Percentiles rank a stretch among this genome's conserved stretches.
Conservation (phyloP, 2,888 invertebrate genomes). For the Nephrotoma guestfalica region DNA sequence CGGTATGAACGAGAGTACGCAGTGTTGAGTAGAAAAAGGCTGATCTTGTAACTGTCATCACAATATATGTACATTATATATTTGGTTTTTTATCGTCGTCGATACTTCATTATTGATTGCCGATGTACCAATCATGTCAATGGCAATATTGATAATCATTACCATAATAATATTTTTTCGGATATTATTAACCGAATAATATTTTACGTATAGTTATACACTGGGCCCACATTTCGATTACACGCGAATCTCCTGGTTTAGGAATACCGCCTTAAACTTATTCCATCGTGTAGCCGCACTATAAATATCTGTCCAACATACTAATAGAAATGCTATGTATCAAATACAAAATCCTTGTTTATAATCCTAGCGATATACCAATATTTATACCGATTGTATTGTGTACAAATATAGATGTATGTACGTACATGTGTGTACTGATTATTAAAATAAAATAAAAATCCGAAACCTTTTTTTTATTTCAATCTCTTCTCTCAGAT, state of each 20-base stretch:
- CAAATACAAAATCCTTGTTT: no score
- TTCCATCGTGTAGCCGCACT: neutral
- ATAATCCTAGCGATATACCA: neutral
- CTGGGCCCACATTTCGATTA: neutral
- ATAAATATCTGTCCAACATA: no score
- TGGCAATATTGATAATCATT: neutral
- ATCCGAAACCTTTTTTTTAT: neutral
- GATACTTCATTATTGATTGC: neutral
- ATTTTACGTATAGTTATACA: neutral
- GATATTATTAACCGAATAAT: neutral
- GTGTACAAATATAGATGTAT: neutral
- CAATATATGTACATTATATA: neutral
- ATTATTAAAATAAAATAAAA: neutral
- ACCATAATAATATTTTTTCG: neutral
- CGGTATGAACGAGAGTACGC: neutral
- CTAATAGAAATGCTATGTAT: no score
- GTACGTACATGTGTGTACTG: neutral
- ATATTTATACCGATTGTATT: neutral
- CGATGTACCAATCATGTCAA: neutral
- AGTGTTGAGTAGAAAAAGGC: neutral
- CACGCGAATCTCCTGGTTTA: neutral
- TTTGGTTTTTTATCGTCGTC: neutral
- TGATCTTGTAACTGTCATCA: neutral
- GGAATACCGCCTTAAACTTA: neutral
- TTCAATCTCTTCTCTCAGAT: neutral